Conservation (phyloP, 92 coral and sea anemone species). For the Blastomussa wellsi region DNA sequence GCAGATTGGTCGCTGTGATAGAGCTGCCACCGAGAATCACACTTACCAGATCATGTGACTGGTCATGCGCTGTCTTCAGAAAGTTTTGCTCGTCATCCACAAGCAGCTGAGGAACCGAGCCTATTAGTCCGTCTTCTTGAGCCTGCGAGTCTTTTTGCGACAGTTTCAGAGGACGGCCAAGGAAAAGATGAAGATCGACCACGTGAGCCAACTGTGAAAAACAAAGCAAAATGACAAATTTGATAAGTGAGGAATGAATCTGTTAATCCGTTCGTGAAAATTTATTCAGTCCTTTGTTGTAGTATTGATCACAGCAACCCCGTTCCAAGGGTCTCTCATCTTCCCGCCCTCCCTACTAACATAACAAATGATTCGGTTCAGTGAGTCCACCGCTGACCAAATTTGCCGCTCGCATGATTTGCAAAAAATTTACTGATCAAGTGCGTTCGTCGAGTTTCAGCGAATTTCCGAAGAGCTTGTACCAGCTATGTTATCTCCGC, state of each 20-base stretch:
- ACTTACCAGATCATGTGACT: constrained; percentile 80
- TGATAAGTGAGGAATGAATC: no score
- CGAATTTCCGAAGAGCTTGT: not conserved
- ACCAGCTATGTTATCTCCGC: not conserved
- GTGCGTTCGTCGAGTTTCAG: not conserved
- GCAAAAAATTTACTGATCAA: no score
- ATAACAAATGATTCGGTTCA: no score
- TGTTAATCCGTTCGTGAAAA: no score
- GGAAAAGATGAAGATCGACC: constrained; percentile 89
- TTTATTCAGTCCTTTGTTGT: no score
- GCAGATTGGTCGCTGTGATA: no score
- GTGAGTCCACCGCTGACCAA: not conserved
- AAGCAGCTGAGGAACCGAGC: constrained; percentile 83
- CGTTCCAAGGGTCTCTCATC: no score
- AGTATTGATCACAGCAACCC: no score
- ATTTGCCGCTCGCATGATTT: not conserved
- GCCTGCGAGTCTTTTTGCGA: constrained; percentile 53
- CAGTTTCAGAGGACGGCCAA: constrained; percentile 84
- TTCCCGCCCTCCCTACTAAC: no score
- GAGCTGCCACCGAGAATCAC: not conserved
- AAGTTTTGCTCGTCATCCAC: constrained; percentile 85
- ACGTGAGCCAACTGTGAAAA: constrained; percentile 73
- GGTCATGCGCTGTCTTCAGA: constrained; percentile 73
- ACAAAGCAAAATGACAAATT: not conserved
- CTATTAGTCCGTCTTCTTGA: constrained; percentile 78